Conservation (phyloP, 2,888 invertebrate genomes). For the Zelleria hepariella region DNA sequence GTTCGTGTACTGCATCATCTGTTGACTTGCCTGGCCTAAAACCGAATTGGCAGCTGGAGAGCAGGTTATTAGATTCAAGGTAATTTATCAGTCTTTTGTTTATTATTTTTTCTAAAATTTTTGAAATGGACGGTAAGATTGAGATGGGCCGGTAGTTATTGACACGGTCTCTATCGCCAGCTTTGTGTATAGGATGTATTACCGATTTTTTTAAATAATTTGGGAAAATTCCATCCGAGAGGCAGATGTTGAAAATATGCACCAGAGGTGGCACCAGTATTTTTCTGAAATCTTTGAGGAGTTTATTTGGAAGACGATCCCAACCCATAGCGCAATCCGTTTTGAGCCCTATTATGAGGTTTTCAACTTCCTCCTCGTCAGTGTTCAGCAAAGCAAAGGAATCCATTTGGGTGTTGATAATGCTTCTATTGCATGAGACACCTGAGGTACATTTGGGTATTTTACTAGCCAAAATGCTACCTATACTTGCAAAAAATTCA, state of each 20-base stretch:
- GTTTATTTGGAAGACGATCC: conserved; percentile 5
- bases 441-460: too few relatives aligned
- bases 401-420: not conserved
- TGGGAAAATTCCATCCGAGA: conserved; percentile 9
- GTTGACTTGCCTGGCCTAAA: conserved; percentile 11
- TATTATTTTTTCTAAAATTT: conserved; percentile 9
- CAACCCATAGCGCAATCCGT: conserved; percentile 5
- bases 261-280: conserved; percentile 4
- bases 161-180: conserved; percentile 6
- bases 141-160: conserved; percentile 9
- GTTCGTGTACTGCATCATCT: conserved; percentile 7
- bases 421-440: too few relatives aligned
- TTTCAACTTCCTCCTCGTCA: conserved; percentile 5
- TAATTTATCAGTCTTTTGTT: conserved; percentile 4
- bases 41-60: conserved; percentile 11
- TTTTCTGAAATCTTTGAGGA: not conserved
- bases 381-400: conserved; percentile 8
- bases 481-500: too few relatives aligned
- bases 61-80: conserved; percentile 8
- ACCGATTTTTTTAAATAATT: conserved; percentile 8
- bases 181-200: conserved; percentile 10
- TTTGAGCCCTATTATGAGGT: conserved; percentile 5
- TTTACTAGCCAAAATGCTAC: too few relatives aligned
- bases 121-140: conserved; percentile 6
- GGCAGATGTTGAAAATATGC: conserved; percentile 6